Evolutionary conservation across 2,113 vertebrate species (phyloP), one percentile per base, ranked within the genome.

Genomic region (Triplophysa dalaica): DNA sequence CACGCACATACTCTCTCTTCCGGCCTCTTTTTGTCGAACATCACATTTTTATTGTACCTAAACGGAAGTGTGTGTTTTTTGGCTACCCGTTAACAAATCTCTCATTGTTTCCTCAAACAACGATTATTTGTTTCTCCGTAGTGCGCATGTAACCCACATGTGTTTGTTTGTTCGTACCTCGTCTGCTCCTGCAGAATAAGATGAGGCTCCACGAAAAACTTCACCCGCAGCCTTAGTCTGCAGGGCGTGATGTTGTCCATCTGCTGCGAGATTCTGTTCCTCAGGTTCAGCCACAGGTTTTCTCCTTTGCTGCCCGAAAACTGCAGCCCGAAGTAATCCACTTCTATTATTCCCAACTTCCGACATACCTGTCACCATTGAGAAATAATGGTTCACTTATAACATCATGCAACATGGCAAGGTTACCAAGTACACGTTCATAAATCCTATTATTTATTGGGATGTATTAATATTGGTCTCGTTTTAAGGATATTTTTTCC

Each of bases 161-260:
- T n/a, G 19, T 17, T 17, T 26, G 17, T 4, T 13, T 33, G 82
- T 9, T 24, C 21, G 1, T 92, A 99, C 98, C 97, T 96, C 0
- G 98, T 98, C 89, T 98, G 97, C 81, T 99, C 98, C 89, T 99
- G 98, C 77, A 98, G 93, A 80, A 98, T 96, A 84, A 99, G 95
- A 92, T 99, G 98, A 0, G 98, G 97, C 84, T 98, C 98, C 86
- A 99, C 97, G 82, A 99, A 99, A 91, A 98, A 99, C 87, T 99
- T 99, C 88, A 99, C 97, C 80, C 94, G 90, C 67, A 99, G 89
- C 87, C 96, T 94, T 81, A 99, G 89, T 61, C 97, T 91, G 81
- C 96, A 98, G n/a, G 97, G 97, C 50, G 95, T 92, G 87, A 97
- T 88, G 8, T 93, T 95, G 67, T 98, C 97, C 94, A 99, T 95